These are phyloP conservation scores for Dasyurus viverrinus DNA, from an alignment of 2,113 vertebrate species.

Conservation along the genomic window DNA sequence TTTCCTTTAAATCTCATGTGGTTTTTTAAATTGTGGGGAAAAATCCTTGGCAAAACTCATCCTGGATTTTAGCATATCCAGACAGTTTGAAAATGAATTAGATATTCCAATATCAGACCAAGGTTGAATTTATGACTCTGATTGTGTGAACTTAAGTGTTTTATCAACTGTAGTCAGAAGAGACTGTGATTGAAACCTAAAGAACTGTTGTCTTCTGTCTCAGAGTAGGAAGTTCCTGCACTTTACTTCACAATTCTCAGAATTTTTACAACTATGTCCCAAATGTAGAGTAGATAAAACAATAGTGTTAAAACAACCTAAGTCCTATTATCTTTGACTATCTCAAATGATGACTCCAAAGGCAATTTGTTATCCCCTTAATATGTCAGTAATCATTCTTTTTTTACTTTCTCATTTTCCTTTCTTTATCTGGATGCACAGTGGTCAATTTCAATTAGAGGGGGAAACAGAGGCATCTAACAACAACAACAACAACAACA, in stretches of 20 bases:
- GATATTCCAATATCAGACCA: background rate
- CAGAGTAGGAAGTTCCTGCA: background rate
- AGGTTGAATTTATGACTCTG: background rate
- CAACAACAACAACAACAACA: background rate
- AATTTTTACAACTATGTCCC: background rate
- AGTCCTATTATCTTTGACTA: slow-evolving; percentile 4
- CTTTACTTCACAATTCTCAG: background rate
- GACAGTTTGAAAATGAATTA: slow-evolving; percentile 1
- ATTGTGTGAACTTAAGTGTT: slow-evolving; percentile 36
- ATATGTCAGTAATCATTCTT: background rate
- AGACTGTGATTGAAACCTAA: background rate
- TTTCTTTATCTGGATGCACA: slow-evolving; percentile 13
- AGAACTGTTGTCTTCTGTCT: background rate
- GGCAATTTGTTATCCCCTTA: background rate
- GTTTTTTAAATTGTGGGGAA: slow-evolving; percentile 58
- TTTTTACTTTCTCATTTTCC: background rate
- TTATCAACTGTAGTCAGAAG: slow-evolving; percentile 22
- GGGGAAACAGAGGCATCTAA: background rate
- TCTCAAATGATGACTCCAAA: slow-evolving; percentile 9
- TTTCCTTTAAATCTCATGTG: slow-evolving; percentile 25
- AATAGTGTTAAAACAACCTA: slow-evolving; percentile 12
- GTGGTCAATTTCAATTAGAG: background rate
- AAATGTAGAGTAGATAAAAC: background rate
- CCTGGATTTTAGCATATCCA: slow-evolving; percentile 21
- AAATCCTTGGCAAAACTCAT: slow-evolving; percentile 46